Base-by-base conservation (phyloP, 2,113 vertebrate species). In the Sardina pilchardus region DNA sequence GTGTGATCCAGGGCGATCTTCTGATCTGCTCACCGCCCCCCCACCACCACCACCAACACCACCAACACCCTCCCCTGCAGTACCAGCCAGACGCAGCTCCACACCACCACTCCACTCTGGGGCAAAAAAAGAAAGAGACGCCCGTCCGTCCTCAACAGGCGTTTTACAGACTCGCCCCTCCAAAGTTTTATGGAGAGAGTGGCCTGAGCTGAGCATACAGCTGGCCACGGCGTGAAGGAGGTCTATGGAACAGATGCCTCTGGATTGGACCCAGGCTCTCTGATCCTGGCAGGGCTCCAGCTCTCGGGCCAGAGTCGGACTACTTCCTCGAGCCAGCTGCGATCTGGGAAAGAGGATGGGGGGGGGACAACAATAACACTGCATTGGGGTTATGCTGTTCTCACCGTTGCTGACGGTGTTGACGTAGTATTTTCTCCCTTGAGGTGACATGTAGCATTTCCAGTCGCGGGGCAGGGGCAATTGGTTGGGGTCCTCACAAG, bases 371-470 rank as follows among this genome's bases (percentile, higher is more conserved):
- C 12, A 63, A 9, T n/a, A 0, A n/a, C n/a, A 63, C 59, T 24
- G 24, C 59, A 63, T 4, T 1, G 26, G 24, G 30, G 30, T 34
- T 36, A 30, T 17, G 5, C 71, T 36, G 39, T 47, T 93, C 96
- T 97, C 93, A 99, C 98, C 98, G 12, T 99, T 98, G 81, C 94
- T 99, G 88, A 95, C 89, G 80, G 97, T 97, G 95, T 99, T 99
- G 92, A 99, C 98, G 5, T 99, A 99, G 94, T 99, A 99, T 81
- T 93, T 96, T 56, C 94, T 95, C 4, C 98, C 98, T 90, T 99
- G 97, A 26, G 98, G 97, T 16, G 98, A 99, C 96, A 98, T 94
- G 93, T 99, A 99, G 94, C 97, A 97, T 82, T 95, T 97, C 98
- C 98, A 99, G 81, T 97, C 97, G 0, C 95, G 95, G 63, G 98